Evolutionary conservation across 2,888 invertebrate species (phyloP), one percentile per base, ranked within the genome.

Genomic region (Elysia crispata): DNA sequence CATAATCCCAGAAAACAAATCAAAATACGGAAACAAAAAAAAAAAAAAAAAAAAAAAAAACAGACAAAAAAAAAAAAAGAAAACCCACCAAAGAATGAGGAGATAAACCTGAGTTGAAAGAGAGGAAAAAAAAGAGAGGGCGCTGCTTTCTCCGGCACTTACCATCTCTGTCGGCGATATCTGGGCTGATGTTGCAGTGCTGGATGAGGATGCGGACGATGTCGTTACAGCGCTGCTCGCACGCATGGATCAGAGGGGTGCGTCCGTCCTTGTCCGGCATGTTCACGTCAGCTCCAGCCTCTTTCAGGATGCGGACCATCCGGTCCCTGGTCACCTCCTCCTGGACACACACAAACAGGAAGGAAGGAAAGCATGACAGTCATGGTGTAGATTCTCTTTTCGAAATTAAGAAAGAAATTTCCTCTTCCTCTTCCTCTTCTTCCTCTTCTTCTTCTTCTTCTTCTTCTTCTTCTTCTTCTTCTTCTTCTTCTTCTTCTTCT

Each of bases 191-290:
- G 82, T 89, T 88, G 82, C 87, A 87, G 41, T 87, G 86, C 81
- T 89, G 89, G 18, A 91, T 87, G 5, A 91, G 86, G 20, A 89
- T 87, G 23, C 85, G 82, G 41, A 91, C 88, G 57, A 91, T 85
- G 80, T 91, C 91, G 81, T 91, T 91, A 77, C 89, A 89, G 8
- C 89, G 83, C 76, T 87, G 86, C 83, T 91, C 90, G 80, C 91
- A 91, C n/a, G 91, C 91, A 80, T 91, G 89, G 78, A 91, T 91
- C 62, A 91, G 84, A 0, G 89, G 87, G 0, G 90, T 90, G 23
- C 90, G 76, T 0, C 91, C 91, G 30, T 81, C 80, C 78, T 88
- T 88, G 79, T 91, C 91, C 54, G 84, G 84, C 33, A 84, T 64
- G 82, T 91, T 91, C 20, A 91, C 89, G 81, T 91, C 87, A 25